phyloP scores from a whole-genome alignment of 1,140 invertebrate genomes.

The Drosophila takahashii region DNA sequence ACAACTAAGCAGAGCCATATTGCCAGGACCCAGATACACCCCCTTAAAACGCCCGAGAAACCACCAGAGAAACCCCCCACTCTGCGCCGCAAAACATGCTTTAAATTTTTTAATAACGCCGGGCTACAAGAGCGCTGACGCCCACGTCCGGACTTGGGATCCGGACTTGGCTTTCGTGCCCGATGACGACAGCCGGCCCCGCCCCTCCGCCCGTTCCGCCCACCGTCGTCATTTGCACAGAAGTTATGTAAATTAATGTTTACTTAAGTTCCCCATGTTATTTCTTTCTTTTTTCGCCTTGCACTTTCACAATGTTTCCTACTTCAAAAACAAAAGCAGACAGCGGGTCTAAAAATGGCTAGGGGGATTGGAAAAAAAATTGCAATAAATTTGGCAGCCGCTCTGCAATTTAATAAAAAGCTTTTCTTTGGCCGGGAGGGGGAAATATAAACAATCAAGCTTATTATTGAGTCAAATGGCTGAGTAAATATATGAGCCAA shows the following conservation, averaged over 20 bases:
- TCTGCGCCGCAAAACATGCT: constrained; percentile 81
- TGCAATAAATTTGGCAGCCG: constrained; percentile 78
- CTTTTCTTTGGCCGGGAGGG: constrained; percentile 10
- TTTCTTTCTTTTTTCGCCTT: constrained; percentile 71
- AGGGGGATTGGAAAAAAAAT: constrained; percentile 48
- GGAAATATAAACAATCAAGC: constrained; percentile 63
- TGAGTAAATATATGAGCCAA: constrained; percentile 72
- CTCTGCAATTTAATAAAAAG: constrained; percentile 81
- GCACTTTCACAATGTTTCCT: constrained; percentile 77
- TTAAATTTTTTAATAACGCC: constrained; percentile 84
- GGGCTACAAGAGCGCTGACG: constrained; percentile 79
- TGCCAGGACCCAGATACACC: constrained; percentile 33
- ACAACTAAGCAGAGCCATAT: constrained; percentile 74
- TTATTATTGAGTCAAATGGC: constrained; percentile 71
- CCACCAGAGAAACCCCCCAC: not conserved
- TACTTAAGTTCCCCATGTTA: constrained; percentile 84
- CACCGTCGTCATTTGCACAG: constrained; percentile 77
- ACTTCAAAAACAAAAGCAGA: constrained; percentile 81
- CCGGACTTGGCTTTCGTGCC: constrained; percentile 73
- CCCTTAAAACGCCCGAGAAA: not conserved
- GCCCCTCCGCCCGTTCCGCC: constrained; percentile 9
- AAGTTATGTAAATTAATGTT: constrained; percentile 85
- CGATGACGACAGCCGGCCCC: constrained; percentile 37
- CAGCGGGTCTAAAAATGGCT: constrained; percentile 21
- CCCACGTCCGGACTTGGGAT: constrained; percentile 72